Conservation (phyloP, 2,888 invertebrate species). For the Leptopilina myrica region DNA sequence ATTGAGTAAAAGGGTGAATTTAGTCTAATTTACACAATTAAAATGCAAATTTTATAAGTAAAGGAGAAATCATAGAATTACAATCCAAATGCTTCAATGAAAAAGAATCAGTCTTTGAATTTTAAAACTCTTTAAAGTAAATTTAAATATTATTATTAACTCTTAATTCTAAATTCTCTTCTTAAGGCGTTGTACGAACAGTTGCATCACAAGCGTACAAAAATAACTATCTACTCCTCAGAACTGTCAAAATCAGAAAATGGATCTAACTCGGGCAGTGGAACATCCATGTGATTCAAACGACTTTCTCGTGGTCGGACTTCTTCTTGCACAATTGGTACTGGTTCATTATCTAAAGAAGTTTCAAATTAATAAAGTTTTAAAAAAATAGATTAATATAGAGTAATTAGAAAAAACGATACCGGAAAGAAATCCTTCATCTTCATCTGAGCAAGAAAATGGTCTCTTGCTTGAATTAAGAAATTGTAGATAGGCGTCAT, state of each 20-base stretch:
- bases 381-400: constrained; percentile 30
- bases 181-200: too few relatives aligned
- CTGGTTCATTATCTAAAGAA: constrained; percentile 46
- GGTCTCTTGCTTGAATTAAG: constrained; percentile 43
- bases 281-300: constrained; percentile 9
- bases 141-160: too few relatives aligned
- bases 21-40: not conserved
- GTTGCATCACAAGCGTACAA: too few relatives aligned
- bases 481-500: constrained; percentile 44
- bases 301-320: not conserved
- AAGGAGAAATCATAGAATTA: not conserved
- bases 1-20: constrained; percentile 10
- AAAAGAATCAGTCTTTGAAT: too few relatives aligned
- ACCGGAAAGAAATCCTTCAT: constrained; percentile 63
- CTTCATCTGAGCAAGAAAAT: constrained; percentile 46
- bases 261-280: constrained; percentile 48
- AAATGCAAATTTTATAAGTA: not conserved
- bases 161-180: too few relatives aligned
- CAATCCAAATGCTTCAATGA: not conserved
- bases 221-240: constrained; percentile 24
- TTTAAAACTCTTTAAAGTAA: not conserved
- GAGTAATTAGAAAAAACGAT: constrained; percentile 14
- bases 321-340: constrained; percentile 10
- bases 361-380: constrained; percentile 25
- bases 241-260: constrained; percentile 53